A percentile compares a stretch with the other conserved stretches of the same genome.
These are phyloP conservation scores for Alcis repandata DNA, from an alignment of 2,888 invertebrate genomes.

Conservation along the genomic window DNA sequence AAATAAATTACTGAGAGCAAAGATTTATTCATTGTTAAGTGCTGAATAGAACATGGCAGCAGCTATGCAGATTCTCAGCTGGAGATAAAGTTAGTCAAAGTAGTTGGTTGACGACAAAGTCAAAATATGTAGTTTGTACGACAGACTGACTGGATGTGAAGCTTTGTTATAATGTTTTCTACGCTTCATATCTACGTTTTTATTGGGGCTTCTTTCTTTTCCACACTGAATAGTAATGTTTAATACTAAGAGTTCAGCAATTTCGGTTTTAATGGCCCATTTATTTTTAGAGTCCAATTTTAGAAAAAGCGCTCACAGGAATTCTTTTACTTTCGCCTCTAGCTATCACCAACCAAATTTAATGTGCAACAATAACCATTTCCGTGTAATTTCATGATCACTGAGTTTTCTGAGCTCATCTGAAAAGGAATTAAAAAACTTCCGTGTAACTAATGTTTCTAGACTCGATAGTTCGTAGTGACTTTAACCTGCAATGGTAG, in stretches of 20 bases:
- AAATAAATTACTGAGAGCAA: too few relatives aligned
- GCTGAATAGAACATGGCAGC: too few relatives aligned
- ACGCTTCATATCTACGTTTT: too few relatives aligned
- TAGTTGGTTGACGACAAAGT: too few relatives aligned
- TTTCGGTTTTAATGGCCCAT: slow-evolving; percentile 3
- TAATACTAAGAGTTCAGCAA: background rate
- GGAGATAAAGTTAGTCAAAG: too few relatives aligned
- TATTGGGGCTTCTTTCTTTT: background rate
- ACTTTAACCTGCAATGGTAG: background rate
- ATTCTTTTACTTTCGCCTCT: background rate
- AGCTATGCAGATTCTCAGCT: too few relatives aligned
- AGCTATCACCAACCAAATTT: slow-evolving; percentile 13
- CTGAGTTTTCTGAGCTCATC: background rate
- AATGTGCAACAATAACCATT: slow-evolving; percentile 23
- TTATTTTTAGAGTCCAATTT: slow-evolving; percentile 15
- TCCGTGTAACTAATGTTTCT: background rate
- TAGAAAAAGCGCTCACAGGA: slow-evolving; percentile 7
- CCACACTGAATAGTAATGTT: background rate
- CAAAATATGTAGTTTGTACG: too few relatives aligned
- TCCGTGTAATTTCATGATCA: slow-evolving; percentile 7
- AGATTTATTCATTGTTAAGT: too few relatives aligned
- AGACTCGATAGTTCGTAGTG: background rate
- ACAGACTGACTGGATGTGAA: background rate
- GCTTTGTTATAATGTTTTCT: too few relatives aligned
- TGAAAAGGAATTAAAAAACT: background rate